phyloP scores from a whole-genome alignment of 2,888 invertebrate genomes.

The Acronicta aceris region DNA sequence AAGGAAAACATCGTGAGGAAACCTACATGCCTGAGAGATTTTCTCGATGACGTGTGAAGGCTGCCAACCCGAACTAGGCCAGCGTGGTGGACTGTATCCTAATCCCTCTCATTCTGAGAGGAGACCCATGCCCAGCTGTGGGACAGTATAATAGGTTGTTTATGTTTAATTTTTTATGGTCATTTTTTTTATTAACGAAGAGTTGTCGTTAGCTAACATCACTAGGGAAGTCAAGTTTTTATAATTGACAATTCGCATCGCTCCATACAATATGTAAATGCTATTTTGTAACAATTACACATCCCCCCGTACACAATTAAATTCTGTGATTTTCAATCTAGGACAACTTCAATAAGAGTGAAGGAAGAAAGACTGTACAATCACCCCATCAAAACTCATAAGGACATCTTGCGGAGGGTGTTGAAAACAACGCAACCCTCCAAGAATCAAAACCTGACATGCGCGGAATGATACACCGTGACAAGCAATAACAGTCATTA shows the following conservation, averaged over 20 bases:
- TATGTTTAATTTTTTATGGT: no score
- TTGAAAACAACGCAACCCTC: slow-evolving; percentile 30
- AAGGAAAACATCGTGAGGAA: no score
- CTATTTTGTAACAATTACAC: slow-evolving; percentile 9
- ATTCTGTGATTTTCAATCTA: slow-evolving; percentile 29
- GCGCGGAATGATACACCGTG: slow-evolving; percentile 61
- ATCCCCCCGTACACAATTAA: slow-evolving; percentile 30
- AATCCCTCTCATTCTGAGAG: no score
- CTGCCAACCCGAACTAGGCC: no score
- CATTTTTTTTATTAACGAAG: no score
- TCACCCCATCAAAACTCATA: slow-evolving; percentile 36
- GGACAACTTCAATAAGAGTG: slow-evolving; percentile 9
- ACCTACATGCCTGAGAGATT: no score
- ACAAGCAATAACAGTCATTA: slow-evolving; percentile 46
- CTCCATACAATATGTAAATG: not conserved
- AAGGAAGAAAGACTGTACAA: slow-evolving; percentile 14
- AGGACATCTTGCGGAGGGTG: slow-evolving; percentile 65
- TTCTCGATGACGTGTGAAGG: no score
- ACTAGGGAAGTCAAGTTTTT: no score
- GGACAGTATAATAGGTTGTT: no score
- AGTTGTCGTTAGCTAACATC: no score
- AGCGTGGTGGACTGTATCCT: no score
- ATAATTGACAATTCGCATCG: not conserved
- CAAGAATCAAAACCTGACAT: slow-evolving; percentile 62
- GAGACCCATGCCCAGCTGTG: no score